Evolutionary conservation across 2,888 invertebrate genomes (phyloP), one percentile per base, ranked within the genome.

Genomic region (Pollenia griseotomentosa): DNA sequence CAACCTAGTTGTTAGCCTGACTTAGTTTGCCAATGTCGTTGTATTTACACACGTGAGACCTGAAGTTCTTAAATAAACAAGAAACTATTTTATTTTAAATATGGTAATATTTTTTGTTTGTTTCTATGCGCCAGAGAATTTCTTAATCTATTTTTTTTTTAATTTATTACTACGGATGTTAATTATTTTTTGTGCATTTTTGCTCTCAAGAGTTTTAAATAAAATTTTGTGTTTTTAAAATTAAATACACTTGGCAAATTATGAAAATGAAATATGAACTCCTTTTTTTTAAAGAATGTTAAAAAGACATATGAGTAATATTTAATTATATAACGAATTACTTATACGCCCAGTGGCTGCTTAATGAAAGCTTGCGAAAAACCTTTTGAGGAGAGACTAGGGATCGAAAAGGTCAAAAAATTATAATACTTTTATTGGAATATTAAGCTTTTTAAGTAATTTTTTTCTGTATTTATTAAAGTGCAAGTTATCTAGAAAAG

Each of bases 151-250:
- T 40, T 71, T 42, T 53, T 71, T 51, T 65, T 53, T 73, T 53
- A 80, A 88, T 86, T 85, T 86, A 86, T 88, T 83, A 75, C 85
- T 57, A 77, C 77, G 77, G 68, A 61, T 55, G 61, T 4, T n/a
- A 61, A 16, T 79, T 79, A 61, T 40, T 59, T 19, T 44, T 23
- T 48, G 66, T 53, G 16, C 23, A 14, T 16, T 55, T 65, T 57
- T 63, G 1, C 11, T 42, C 53, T 63, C 8, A 23, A 14, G 0
- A 46, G 33, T 14, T 40, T 19, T 12, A 11, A n/a, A 12, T 19
- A 14, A 48, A n/a, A 66, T 8, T 48, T 0, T 2, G 4, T 14
- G 2, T 51, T 51, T 23, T 51, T 14, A 51, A 51, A 14, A 51
- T n/a, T 51, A 33, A 33, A 33, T 33, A 33, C 33, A 6, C 33